Evolutionary conservation across 2,113 vertebrate genomes (phyloP), one percentile per base, ranked within the genome.

Genomic region (Sinocyclocheilus anophthalmus): DNA sequence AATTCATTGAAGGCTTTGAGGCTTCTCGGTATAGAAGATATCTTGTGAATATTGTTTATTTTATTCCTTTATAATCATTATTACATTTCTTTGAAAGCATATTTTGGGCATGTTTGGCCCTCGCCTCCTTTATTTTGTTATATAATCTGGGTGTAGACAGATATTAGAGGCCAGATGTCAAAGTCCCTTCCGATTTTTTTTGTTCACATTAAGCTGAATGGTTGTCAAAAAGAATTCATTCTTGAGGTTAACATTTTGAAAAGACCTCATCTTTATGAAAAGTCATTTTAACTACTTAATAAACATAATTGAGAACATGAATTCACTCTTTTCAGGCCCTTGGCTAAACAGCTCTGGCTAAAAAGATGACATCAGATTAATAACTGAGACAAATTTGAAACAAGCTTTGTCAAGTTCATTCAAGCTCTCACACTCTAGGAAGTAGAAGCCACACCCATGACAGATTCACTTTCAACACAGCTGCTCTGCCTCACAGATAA

Each of bases 381-480:
- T 73, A 20, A 50, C 30, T 69, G 39, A 82, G 22, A 69, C 13
- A 9, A 82, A 24, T 45, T 42, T 50, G 9, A 18, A 22, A 82
- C 80, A 53, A 33, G 80, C 69, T 50, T 82, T 11, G 76, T 85
- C 84, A 80, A 80, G 84, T 53, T 80, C 30, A 79, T 81, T 76
- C 59, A 67, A 45, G 26, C 50, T 73, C 50, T 79, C 75, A 50
- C 12, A 57, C 45, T 48, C 61, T 16, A 50, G 30, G 61, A 42
- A 14, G 79, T 7, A 81, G 9, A 81, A 14, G 2, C 14, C 65
- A 61, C 86, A 84, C 76, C 65, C 45, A 76, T 55, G 14, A 37
- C 13, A 39, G 50, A 69, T 45, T 0, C 37, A 79, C 55, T 16
- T 53, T 50, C 14, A 82, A 33, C 63, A 50, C 80, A 59, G 12